phyloP scores from a whole-genome alignment of 2,113 vertebrate genomes.

The Cebidichthys violaceus region DNA sequence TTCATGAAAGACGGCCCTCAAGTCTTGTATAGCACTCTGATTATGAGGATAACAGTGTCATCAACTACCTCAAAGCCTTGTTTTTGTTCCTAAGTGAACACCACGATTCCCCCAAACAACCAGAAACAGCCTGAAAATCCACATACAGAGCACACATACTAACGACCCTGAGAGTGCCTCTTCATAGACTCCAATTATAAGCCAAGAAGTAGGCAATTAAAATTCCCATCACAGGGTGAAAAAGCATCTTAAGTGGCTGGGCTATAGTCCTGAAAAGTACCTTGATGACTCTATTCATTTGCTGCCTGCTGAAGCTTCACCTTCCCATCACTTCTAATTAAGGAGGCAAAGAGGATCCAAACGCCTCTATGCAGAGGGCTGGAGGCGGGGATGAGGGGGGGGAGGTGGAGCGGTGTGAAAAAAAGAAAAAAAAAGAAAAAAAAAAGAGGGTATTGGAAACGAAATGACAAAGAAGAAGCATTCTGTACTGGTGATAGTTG shows the following conservation, averaged over 20 bases:
- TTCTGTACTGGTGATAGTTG: background rate
- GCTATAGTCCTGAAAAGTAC: slow-evolving; percentile 79
- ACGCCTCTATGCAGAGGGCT: slow-evolving; percentile 53
- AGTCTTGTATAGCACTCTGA: slow-evolving; percentile 43
- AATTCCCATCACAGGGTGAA: slow-evolving; percentile 80
- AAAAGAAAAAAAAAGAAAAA: background rate
- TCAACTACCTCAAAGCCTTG: slow-evolving; percentile 40
- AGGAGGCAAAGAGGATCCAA: slow-evolving; percentile 69
- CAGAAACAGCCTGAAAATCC: slow-evolving; percentile 48
- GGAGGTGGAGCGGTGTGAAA: slow-evolving; percentile 11
- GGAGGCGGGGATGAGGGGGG: slow-evolving; percentile 21
- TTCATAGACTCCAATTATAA: slow-evolving; percentile 79
- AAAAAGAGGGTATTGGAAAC: slow-evolving; percentile 27
- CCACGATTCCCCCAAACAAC: slow-evolving; percentile 39
- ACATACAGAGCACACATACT: slow-evolving; percentile 53
- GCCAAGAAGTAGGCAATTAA: slow-evolving; percentile 79
- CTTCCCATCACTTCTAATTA: slow-evolving; percentile 83
- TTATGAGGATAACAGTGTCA: slow-evolving; percentile 37
- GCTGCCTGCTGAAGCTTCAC: slow-evolving; percentile 80
- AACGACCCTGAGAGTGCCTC: slow-evolving; percentile 60
- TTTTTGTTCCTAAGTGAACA: slow-evolving; percentile 34
- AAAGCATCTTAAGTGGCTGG: slow-evolving; percentile 79
- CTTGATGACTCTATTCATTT: slow-evolving; percentile 84
- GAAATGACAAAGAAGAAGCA: slow-evolving; percentile 40
- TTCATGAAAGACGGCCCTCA: slow-evolving; percentile 38